A percentile compares a stretch with the other conserved stretches of the same genome.
Evolutionary conservation across 2,888 invertebrate genomes (phyloP).

Genomic region (Philopedon plagiatum): DNA sequence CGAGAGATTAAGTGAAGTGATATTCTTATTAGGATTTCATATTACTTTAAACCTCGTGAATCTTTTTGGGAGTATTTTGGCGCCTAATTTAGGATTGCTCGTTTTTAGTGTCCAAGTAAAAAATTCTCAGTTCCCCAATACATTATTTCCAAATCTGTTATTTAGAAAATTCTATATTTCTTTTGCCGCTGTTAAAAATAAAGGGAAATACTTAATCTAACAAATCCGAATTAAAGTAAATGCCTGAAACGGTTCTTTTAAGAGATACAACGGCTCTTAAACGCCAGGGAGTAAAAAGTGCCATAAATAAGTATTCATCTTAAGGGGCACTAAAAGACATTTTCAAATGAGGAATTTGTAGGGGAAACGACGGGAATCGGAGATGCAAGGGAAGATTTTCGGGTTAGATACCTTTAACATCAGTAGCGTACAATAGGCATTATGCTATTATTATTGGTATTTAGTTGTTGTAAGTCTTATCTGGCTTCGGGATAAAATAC

Average conservation of each 20-base stretch:
- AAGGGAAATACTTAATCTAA: conserved; percentile 34
- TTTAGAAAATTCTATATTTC: not conserved
- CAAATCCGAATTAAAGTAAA: conserved; percentile 46
- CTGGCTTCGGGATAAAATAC: no score
- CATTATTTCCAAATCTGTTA: not conserved
- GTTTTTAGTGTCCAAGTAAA: no score
- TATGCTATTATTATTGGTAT: no score
- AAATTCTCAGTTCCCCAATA: not conserved
- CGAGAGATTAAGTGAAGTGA: no score
- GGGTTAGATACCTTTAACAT: conserved; percentile 36
- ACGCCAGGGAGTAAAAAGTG: conserved; percentile 52
- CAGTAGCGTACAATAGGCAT: conserved; percentile 19
- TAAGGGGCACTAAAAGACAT: conserved; percentile 58
- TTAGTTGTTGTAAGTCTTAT: no score
- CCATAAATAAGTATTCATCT: conserved; percentile 59
- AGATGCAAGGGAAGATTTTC: conserved; percentile 11
- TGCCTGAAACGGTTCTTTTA: conserved; percentile 49
- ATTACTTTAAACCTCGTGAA: no score
- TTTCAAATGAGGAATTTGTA: conserved; percentile 58
- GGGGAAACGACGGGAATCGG: conserved; percentile 42
- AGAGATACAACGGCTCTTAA: conserved; percentile 42
- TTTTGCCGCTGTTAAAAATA: conserved; percentile 26
- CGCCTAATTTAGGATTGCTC: not conserved
- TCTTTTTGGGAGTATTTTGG: no score
- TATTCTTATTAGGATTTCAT: no score